Evolutionary conservation across 2,113 vertebrate genomes (phyloP).

Genomic region (Lagopus leucura): DNA sequence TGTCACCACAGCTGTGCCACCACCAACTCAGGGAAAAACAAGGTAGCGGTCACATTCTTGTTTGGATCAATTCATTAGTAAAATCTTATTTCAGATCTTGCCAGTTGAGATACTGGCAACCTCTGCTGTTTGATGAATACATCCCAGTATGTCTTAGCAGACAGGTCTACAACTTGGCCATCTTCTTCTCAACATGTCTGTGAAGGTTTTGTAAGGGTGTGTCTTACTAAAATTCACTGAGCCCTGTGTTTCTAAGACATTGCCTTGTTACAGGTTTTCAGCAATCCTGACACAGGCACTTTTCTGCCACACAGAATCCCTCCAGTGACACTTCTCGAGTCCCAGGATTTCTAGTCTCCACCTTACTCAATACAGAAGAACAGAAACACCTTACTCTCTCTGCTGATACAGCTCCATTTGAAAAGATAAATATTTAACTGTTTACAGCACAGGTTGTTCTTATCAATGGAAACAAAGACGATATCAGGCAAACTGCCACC

Average conservation of each 20-base stretch:
- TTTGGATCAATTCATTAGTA: background rate
- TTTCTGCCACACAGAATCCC: background rate
- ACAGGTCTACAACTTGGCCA: background rate
- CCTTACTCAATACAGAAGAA: background rate
- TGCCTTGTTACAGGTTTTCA: background rate
- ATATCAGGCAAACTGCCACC: background rate
- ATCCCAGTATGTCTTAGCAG: background rate
- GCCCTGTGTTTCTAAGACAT: background rate
- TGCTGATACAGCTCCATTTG: background rate
- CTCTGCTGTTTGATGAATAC: background rate
- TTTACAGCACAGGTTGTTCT: background rate
- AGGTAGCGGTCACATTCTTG: background rate
- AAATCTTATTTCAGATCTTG: background rate
- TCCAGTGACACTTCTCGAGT: background rate
- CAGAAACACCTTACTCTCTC: background rate
- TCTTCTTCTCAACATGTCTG: background rate
- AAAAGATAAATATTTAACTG: conserved; percentile 38
- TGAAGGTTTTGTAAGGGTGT: background rate
- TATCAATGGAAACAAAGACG: background rate
- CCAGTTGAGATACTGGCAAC: background rate
- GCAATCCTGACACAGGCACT: background rate
- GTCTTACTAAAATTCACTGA: background rate
- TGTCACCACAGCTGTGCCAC: too few species aligned
- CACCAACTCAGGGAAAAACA: background rate
- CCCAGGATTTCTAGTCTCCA: background rate